Evolutionary conservation across 1,140 invertebrate genomes (phyloP).

Genomic region (Metopolophium dirhodum): DNA sequence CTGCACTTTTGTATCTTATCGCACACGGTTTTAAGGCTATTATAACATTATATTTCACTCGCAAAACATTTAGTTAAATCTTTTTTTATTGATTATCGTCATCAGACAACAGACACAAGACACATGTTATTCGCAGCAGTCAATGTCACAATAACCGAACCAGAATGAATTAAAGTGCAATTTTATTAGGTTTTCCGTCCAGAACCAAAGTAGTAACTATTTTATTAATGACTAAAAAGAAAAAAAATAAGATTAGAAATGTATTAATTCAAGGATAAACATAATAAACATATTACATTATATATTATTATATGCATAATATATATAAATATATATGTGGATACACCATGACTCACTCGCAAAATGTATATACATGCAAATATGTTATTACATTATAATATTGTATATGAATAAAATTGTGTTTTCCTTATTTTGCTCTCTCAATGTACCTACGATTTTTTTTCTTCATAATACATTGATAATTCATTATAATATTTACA

Average conservation of each 20-base stretch:
- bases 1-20: neutral
- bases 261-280: conserved; percentile 37
- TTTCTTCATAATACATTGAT: neutral
- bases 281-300: neutral
- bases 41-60: neutral
- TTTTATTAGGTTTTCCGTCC: neutral
- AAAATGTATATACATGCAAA: conserved; percentile 26
- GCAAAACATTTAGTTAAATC: neutral
- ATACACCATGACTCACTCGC: neutral
- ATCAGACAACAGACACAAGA: neutral
- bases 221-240: neutral
- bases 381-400: neutral
- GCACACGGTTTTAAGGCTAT: neutral
- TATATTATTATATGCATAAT: neutral
- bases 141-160: neutral
- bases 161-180: neutral
- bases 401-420: neutral
- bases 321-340: neutral
- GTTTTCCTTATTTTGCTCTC: conserved; percentile 35
- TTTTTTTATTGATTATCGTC: neutral
- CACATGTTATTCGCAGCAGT: neutral
- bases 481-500: conserved; percentile 19
- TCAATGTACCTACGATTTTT: neutral
- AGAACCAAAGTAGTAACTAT: neutral
- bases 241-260: conserved; percentile 16